Conservation (phyloP, 1,140 invertebrate species). For the Muscidifurax raptorellus region DNA sequence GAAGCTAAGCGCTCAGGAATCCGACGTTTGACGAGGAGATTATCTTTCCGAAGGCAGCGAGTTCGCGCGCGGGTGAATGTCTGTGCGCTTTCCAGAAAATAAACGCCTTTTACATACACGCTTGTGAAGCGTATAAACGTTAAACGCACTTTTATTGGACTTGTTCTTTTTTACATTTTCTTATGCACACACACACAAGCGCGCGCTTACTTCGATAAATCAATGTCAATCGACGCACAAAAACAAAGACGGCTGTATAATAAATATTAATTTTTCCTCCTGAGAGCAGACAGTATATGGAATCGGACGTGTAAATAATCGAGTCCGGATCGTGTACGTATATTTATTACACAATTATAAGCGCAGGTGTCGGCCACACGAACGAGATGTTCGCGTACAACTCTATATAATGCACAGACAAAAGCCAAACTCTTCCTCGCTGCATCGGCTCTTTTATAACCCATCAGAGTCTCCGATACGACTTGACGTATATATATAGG, state of each 20-base stretch:
- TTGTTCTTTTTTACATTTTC: background rate
- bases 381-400: background rate
- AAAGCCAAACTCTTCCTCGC: too few relatives aligned
- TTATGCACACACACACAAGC: too few relatives aligned
- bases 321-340: background rate
- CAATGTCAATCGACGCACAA: background rate
- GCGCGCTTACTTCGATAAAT: background rate
- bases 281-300: background rate
- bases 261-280: slow-evolving; percentile 20
- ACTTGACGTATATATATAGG: slow-evolving; percentile 13
- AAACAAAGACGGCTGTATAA: background rate
- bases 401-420: too few relatives aligned
- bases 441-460: too few relatives aligned
- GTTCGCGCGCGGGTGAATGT: background rate
- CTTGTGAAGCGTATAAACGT: background rate
- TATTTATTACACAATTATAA: slow-evolving; percentile 37
- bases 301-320: slow-evolving; percentile 37
- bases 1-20: background rate
- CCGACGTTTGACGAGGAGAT: background rate
- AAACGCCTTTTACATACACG: background rate
- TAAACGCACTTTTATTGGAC: background rate
- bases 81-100: background rate
- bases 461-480: too few relatives aligned
- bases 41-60: background rate
- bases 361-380: background rate